Evolutionary conservation across 2,797 vertebrate genomes (phyloP), one percentile per base, ranked within the genome.

Genomic region (Manis pentadactyla): DNA sequence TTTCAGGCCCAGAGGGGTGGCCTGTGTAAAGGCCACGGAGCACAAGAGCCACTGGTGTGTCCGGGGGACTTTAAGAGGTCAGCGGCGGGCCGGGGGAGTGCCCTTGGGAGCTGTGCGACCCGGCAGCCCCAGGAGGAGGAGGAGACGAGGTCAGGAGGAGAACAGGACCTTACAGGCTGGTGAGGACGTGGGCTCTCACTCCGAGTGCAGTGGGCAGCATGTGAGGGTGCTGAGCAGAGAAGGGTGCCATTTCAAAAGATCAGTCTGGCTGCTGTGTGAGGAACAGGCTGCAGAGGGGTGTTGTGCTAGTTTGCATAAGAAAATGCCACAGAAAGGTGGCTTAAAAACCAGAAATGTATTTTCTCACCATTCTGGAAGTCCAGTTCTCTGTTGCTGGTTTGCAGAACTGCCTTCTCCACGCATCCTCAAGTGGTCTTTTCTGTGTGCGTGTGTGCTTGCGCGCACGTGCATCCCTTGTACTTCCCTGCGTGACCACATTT

Each of bases 131-230:
- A 55, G 46, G 15, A 11, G 10, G 46, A 11, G 46, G 17, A 51
- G 17, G 37, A 18, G 25, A n/a, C 18, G 78, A 59, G 69, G 18
- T 59, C 37, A 39, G 59, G 13, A 29, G 46, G 49, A 46, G 55
- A 73, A 12, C 0, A 15, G 19, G 14, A 15, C 18, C 8, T 75
- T 31, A 51, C 1, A n/a, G 68, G 34, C 49, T 14, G 0, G 0
- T 18, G 42, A 71, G 15, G 75, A 66, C 49, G 51, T 25, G 15
- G 49, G n/a, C 31, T 64, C 29, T 64, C 27, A 10, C 23, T 29
- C 13, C 23, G 14, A 75, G n/a, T 51, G 61, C 39, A 64, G 68
- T 39, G 51, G 21, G n/a, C n/a, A 77, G 79, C 79, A 18, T 10
- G 9, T 2, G 17, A 51, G 25, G 5, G 5, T 14, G 29, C 25